Evolutionary conservation across 2,888 invertebrate species (phyloP).

Genomic region (Hesperia comma): DNA sequence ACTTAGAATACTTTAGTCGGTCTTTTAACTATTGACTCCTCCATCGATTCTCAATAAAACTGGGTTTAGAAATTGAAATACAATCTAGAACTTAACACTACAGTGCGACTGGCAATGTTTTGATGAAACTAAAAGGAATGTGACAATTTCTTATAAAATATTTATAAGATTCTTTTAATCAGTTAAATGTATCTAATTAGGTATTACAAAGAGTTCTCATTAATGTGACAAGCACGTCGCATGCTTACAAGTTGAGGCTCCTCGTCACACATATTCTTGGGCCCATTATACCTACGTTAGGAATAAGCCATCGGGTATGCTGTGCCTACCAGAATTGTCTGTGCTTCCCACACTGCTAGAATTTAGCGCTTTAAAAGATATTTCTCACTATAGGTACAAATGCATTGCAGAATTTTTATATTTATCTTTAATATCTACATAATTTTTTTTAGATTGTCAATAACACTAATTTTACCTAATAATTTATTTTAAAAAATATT

Average conservation of each 20-base stretch:
- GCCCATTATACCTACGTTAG: constrained; percentile 29
- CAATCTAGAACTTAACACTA: too few species aligned
- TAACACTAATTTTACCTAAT: too few species aligned
- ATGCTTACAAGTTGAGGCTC: constrained; percentile 31
- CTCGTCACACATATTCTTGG: constrained; percentile 34
- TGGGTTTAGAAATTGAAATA: too few species aligned
- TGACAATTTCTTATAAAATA: constrained; percentile 27
- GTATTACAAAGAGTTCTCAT: constrained; percentile 35
- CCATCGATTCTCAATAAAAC: too few species aligned
- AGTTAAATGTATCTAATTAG: constrained; percentile 37
- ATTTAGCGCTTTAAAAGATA: constrained; percentile 5
- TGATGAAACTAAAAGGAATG: neutral
- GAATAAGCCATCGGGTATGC: constrained; percentile 21
- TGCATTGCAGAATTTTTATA: too few species aligned
- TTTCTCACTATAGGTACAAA: constrained; percentile 10
- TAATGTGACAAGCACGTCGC: constrained; percentile 41
- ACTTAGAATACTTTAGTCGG: too few species aligned
- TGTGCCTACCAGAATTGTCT: constrained; percentile 20
- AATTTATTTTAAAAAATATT: too few species aligned
- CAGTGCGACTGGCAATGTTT: neutral
- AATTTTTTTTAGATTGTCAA: too few species aligned
- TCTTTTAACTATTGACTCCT: too few species aligned
- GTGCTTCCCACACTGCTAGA: constrained; percentile 26
- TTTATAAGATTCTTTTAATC: constrained; percentile 39
- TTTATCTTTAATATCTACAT: too few species aligned